A percentile compares a stretch with the other conserved stretches of the same genome.
Conservation (phyloP, 2,113 vertebrate genomes). For the Diglossa brunneiventris region DNA sequence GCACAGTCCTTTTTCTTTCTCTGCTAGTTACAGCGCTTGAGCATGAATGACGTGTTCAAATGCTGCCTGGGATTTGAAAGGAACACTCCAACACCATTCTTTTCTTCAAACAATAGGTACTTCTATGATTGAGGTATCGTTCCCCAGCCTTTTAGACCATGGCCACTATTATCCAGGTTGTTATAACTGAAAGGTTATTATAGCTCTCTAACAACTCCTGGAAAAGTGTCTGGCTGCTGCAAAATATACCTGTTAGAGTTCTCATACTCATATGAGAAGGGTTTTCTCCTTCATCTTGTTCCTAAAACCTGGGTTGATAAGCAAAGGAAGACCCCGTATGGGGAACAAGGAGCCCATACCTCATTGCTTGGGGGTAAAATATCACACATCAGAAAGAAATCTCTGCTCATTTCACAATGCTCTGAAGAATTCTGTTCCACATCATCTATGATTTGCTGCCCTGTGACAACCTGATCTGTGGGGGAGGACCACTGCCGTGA, state of each 20-base stretch:
- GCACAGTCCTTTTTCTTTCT: slow-evolving; percentile 56
- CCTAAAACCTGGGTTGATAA: slow-evolving; percentile 2
- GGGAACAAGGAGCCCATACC: background rate
- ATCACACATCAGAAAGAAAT: background rate
- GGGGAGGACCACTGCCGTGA: background rate
- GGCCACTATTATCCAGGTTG: slow-evolving; percentile 38
- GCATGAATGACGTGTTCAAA: slow-evolving; percentile 49
- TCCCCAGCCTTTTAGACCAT: background rate
- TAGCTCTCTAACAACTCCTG: slow-evolving; percentile 27
- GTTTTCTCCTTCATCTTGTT: slow-evolving; percentile 6
- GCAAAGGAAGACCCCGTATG: background rate
- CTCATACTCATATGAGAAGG: background rate
- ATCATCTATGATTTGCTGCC: background rate
- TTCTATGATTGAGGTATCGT: slow-evolving; percentile 41
- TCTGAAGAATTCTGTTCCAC: background rate
- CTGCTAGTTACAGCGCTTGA: slow-evolving; percentile 39
- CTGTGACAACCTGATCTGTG: background rate
- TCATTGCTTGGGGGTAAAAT: background rate
- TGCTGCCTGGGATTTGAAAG: slow-evolving; percentile 60
- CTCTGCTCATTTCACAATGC: background rate
- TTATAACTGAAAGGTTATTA: slow-evolving; percentile 55
- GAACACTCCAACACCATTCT: slow-evolving; percentile 47
- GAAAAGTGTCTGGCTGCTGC: slow-evolving; percentile 10
- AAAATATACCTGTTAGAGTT: background rate
- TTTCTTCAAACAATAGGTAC: slow-evolving; percentile 60